A percentile compares a stretch with the other conserved stretches of the same genome.
Evolutionary conservation across 2,797 vertebrate species (phyloP).

Genomic region (Neostethus bicornis): DNA sequence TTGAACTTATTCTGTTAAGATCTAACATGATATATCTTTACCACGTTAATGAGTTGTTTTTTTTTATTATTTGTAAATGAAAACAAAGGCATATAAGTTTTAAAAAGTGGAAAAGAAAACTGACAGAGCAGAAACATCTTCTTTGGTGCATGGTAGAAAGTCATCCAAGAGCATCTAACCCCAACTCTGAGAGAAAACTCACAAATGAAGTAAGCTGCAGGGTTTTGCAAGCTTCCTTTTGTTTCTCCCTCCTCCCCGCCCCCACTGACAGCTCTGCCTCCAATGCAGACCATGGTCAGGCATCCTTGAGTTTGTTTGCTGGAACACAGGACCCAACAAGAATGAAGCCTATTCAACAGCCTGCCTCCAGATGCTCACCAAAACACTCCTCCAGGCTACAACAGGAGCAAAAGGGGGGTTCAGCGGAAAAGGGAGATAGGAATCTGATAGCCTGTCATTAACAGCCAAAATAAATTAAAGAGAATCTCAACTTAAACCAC

Average conservation of each 20-base stretch:
- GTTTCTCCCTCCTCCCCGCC: conserved; percentile 33
- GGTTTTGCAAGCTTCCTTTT: conserved; percentile 22
- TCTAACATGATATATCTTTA: conserved; percentile 2
- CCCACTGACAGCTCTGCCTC: conserved; percentile 30
- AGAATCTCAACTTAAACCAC: conserved; percentile 64
- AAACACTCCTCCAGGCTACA: conserved; percentile 79
- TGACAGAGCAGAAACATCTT: conserved; percentile 14
- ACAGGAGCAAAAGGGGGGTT: conserved; percentile 62
- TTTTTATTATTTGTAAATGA: conserved; percentile 2
- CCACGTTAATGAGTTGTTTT: conserved; percentile 20
- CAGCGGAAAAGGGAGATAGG: conserved; percentile 80
- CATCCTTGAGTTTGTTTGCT: conserved; percentile 60
- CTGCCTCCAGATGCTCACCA: conserved; percentile 79
- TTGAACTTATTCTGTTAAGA: conserved; percentile 28
- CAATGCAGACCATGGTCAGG: conserved; percentile 36
- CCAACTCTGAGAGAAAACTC: conserved; percentile 9
- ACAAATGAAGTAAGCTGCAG: conserved; percentile 11
- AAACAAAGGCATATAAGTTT: conserved; percentile 4
- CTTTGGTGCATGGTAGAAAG: conserved; percentile 4
- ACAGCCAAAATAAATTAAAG: conserved; percentile 81
- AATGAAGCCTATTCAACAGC: conserved; percentile 80
- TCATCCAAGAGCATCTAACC: conserved; percentile 2
- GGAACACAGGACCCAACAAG: conserved; percentile 72
- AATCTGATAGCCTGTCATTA: conserved; percentile 85
- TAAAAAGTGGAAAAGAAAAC: conserved; percentile 25